Conservation (phyloP, 2,888 invertebrate species). For the Macaria notata region DNA sequence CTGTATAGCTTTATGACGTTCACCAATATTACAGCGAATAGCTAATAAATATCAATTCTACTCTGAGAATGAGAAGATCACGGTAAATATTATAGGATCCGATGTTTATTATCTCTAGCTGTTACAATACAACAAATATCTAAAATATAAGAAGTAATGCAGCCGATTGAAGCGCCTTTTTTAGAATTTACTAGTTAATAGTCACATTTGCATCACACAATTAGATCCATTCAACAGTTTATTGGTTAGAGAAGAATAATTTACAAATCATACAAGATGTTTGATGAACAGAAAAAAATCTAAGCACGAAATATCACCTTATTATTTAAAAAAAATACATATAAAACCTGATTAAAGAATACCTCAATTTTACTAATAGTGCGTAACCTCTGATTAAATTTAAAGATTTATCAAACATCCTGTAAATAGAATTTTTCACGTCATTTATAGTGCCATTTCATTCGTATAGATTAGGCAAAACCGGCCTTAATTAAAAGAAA, state of each 20-base stretch:
- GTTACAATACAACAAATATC: too few species aligned
- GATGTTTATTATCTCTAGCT: too few species aligned
- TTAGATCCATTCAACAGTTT: constrained; percentile 56
- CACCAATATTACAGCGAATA: too few species aligned
- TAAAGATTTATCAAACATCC: constrained; percentile 70
- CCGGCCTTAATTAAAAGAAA: constrained; percentile 67
- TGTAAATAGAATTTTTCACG: constrained; percentile 61
- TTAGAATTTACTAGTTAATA: constrained; percentile 76
- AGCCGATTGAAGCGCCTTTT: constrained; percentile 59
- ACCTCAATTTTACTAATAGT: constrained; percentile 57
- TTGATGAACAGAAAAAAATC: constrained; percentile 54
- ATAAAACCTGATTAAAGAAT: constrained; percentile 47
- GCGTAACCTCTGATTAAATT: constrained; percentile 48
- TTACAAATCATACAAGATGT: constrained; percentile 62
- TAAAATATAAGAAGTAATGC: constrained; percentile 35
- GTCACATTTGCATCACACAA: constrained; percentile 66
- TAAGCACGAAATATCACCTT: constrained; percentile 48
- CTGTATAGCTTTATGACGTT: constrained; percentile 38
- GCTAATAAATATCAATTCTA: too few species aligned
- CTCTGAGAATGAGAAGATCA: too few species aligned
- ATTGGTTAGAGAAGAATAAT: constrained; percentile 51
- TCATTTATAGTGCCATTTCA: constrained; percentile 55
- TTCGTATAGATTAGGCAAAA: constrained; percentile 75
- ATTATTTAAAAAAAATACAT: constrained; percentile 31
- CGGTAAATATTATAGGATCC: too few species aligned